Base-by-base conservation (phyloP, 2,888 invertebrate species). In the Synanthedon andrenaeformis region DNA sequence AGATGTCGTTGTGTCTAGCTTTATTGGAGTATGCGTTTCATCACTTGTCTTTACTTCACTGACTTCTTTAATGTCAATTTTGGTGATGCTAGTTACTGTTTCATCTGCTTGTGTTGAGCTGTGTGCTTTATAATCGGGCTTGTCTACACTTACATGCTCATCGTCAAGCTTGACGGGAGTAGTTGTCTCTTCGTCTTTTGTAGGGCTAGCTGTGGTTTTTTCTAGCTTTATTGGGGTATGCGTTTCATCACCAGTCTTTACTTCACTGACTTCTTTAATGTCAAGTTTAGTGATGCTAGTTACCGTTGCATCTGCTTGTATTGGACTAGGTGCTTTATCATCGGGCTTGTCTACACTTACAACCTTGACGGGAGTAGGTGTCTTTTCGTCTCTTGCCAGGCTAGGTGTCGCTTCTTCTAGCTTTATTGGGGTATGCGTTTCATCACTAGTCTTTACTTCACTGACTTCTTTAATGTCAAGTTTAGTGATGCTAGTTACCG, bases 361-460 rank as follows among this genome's bases (percentile, higher is more conserved):
- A 0, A 23, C 49, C 23, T 52, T 54, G 3, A 17, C 48, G 6
- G 52, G 49, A 41, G 56, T 55, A 1, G 53, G 14, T 8, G 41
- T 55, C 42, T 1, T 42, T 28, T 56, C 55, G 3, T 14, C 14
- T 49, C 0, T 56, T 51, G 42, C 35, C 10, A 41, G 13, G 12
- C 53, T 50, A 13, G 51, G 45, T 6, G 41, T 52, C n/a, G 8
- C 8, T 17, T 52, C 54, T 8, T 53, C 55, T 51, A 19, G 50
- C 5, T 51, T 49, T 1, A 49, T 52, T 13, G 42, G 55, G 49
- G 45, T 53, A 41, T 42, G 51, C 45, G 59, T 23, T 53, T 59
- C 41, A 5, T 56, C 51, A 49, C 14, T 1, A 49, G 14, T 3
- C 14, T 49, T 14, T 11, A 13, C 17, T 17, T 10, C n/a, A 17